Evolutionary conservation across 2,797 vertebrate genomes (phyloP), one percentile per base, ranked within the genome.

Genomic region (Danio aesculapii): DNA sequence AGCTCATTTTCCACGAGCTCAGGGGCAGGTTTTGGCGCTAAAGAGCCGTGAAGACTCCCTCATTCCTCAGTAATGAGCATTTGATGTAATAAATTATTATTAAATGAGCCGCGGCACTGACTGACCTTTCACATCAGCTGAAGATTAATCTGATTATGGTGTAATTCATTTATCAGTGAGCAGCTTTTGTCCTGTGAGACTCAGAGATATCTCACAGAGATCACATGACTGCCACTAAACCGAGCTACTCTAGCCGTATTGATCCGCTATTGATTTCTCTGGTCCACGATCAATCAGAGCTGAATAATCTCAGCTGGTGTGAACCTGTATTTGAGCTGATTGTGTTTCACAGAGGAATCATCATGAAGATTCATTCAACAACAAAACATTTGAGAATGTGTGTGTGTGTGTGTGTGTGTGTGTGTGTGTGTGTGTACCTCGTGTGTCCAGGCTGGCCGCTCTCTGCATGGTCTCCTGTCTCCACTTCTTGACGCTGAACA

Each of bases 401-500:
- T 30, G 30, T 30, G 30, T 10, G 6, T 12, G 10, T 9, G n/a
- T 19, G 41, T 17, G 6, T 12, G 10, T 57, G 55, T 57, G 8
- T 57, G 17, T 58, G 9, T 47, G 44, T 6, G 50, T 9, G 8
- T 69, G 1, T 94, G 91, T 84, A 98, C 98, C 97, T 96, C 97
- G 94, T 0, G 95, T 96, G 82, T 99, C 98, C 86, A 99, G 93
- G 86, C 97, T 99, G 83, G 97, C 96, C 0, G 98, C 97, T 11
- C 97, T 91, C 87, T 98, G 97, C 86, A 92, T 96, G 82, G 94
- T 94, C 90, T 98, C 97, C 81, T 97, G 92, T 84, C 96, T 98
- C 97, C 97, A 99, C 82, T 94, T 97, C 91, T 95, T 96, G 90
- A 95, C 94, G 80, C 89, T 96, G 90, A 98, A 97, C 90, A 97